Evolutionary conservation across 2,797 vertebrate species (phyloP), one percentile per base, ranked within the genome.

Genomic region (Tiaroga cobitis): DNA sequence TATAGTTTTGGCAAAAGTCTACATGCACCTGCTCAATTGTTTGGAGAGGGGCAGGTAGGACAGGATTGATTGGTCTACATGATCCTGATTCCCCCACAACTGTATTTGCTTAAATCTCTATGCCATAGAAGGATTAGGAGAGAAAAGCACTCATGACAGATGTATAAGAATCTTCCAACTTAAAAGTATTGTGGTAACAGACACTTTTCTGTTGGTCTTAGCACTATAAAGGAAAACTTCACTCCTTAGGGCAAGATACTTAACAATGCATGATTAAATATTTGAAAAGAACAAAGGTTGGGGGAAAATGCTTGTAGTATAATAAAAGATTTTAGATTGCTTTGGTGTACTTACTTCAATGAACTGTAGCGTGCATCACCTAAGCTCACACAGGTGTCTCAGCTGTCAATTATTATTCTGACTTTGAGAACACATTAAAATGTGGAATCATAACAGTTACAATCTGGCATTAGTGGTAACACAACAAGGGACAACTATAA

Each of bases 1-100:
- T 88, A 85, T 88, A 89, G 88, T 90, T 92, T 89, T 86, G 83
- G 86, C 86, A 89, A 88, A 89, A 91, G 54, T 90, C 54, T 63
- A 86, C 92, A 92, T 93, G 92, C 94, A 95, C 93, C 94, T 95
- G 94, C 94, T 95, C 89, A 80, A 90, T 92, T 92, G 92, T 92
- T 92, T 89, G 89, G 89, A 92, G 90, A 88, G 89, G 34, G 73
- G 88, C 89, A 89, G 90, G 90, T 85, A 91, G 88, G 90, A 90
- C 89, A 83, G 87, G 89, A 82, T 15, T 73, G 81, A 83, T 89
- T 69, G 74, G 75, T 89, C 86, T 80, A 79, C 78, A 83, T 76
- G 69, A 72, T 81, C 82, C 75, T 67, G 85, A 65, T 92, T 92
- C 91, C 91, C 68, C 91, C 92, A 88, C 92, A 91, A 90, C 84